Evolutionary conservation across 2,797 vertebrate species (phyloP).

Genomic region (Gallinago nigripennis): DNA sequence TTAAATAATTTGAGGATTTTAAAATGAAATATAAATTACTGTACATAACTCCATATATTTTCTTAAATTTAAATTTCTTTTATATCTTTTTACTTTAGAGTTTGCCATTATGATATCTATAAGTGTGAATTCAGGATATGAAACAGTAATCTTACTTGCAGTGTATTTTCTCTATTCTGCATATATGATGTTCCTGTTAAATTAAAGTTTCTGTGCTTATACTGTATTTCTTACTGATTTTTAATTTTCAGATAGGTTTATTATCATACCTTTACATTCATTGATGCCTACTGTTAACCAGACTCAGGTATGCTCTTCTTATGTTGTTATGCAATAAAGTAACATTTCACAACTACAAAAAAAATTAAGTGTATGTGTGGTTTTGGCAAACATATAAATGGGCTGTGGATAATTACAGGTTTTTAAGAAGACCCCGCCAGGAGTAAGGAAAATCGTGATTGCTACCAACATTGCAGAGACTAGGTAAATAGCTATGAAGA

Average conservation of each 20-base stretch:
- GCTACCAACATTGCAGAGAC: slow-evolving; percentile 99
- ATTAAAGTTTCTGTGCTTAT: background rate
- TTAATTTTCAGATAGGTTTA: slow-evolving; percentile 88
- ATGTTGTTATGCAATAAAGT: background rate
- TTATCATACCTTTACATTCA: slow-evolving; percentile 97
- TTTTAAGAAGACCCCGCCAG: slow-evolving; percentile 93
- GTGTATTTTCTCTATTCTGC: background rate
- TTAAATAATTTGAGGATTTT: background rate
- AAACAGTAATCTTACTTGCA: background rate
- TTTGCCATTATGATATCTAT: background rate
- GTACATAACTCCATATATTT: background rate
- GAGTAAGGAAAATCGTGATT: slow-evolving; percentile 97
- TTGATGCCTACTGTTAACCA: slow-evolving; percentile 98
- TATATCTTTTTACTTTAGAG: background rate
- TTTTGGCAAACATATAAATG: background rate
- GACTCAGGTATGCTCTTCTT: slow-evolving; percentile 85
- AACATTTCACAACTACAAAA: background rate
- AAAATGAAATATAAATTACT: background rate
- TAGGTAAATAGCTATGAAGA: slow-evolving; percentile 79
- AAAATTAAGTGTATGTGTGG: background rate
- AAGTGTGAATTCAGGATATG: background rate
- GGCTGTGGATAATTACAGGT: slow-evolving; percentile 80
- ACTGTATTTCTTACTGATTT: background rate
- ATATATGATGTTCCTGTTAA: background rate
- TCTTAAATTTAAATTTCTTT: background rate